A percentile compares a stretch with the other conserved stretches of the same genome.
Conservation (phyloP, 1,140 invertebrate species). For the Myzus persicae region DNA sequence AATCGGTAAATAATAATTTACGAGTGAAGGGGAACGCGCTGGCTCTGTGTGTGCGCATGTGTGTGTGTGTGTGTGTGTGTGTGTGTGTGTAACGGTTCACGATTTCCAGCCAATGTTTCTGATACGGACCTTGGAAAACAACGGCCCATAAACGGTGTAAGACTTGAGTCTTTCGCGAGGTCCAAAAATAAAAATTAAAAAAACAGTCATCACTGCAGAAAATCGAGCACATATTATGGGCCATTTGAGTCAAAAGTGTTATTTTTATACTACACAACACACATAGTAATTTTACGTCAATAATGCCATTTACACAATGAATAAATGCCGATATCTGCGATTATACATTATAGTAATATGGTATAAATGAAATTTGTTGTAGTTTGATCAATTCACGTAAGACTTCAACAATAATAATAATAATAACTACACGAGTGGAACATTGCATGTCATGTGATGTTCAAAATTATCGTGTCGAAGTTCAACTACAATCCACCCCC, state of each 20-base stretch:
- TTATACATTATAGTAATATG: neutral
- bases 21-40: slow-evolving; percentile 53
- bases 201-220: neutral
- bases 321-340: neutral
- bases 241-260: neutral
- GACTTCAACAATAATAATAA: neutral
- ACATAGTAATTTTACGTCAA: neutral
- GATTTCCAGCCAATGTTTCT: slow-evolving; percentile 43
- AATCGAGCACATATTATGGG: neutral
- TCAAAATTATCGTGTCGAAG: neutral
- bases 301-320: neutral
- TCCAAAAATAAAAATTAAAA: neutral
- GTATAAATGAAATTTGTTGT: neutral
- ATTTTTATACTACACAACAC: neutral
- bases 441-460: neutral
- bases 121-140: slow-evolving; percentile 27
- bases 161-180: neutral
- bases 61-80: neutral
- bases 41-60: neutral
- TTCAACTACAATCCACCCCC: neutral
- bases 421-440: neutral
- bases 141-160: neutral
- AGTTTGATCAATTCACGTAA: neutral
- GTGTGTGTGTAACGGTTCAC: slow-evolving; percentile 33
- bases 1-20: slow-evolving; percentile 58